Evolutionary conservation across 2,888 invertebrate genomes (phyloP).

Genomic region (Pyrgus malvae): DNA sequence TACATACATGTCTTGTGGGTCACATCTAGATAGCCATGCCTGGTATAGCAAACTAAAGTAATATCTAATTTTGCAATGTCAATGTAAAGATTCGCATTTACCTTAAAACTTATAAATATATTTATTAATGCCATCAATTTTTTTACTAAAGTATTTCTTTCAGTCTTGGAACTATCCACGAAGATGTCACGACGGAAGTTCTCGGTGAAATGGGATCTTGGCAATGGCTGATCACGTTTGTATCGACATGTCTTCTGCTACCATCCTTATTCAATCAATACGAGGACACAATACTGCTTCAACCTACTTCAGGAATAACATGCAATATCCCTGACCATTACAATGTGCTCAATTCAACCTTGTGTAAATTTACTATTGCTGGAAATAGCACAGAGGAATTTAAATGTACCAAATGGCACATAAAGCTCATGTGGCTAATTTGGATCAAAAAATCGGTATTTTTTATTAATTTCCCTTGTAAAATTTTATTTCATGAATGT

Average conservation of each 20-base stretch:
- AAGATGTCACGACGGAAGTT: slow-evolving; percentile 72
- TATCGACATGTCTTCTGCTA: slow-evolving; percentile 51
- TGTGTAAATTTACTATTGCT: slow-evolving; percentile 48
- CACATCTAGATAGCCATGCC: no score
- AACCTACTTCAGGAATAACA: slow-evolving; percentile 43
- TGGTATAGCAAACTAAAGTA: no score
- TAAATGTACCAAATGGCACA: slow-evolving; percentile 57
- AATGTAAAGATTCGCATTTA: slow-evolving; percentile 1
- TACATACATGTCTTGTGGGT: no score
- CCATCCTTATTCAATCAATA: slow-evolving; percentile 60
- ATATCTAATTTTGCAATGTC: no score
- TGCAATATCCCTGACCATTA: slow-evolving; percentile 49
- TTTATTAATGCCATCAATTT: background rate
- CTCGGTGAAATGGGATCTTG: slow-evolving; percentile 65
- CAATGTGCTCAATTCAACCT: slow-evolving; percentile 47
- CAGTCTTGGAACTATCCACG: slow-evolving; percentile 69
- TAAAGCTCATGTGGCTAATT: slow-evolving; percentile 60
- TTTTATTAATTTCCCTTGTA: no score
- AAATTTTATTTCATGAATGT: no score
- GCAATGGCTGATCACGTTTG: slow-evolving; percentile 68
- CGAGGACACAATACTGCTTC: slow-evolving; percentile 61
- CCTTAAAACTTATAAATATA: background rate
- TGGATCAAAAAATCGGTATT: slow-evolving; percentile 64
- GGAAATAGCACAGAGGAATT: slow-evolving; percentile 47
- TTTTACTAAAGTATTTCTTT: slow-evolving; percentile 34